Evolutionary conservation across 1,140 invertebrate species (phyloP).

Genomic region (Psilanteris sp.): DNA sequence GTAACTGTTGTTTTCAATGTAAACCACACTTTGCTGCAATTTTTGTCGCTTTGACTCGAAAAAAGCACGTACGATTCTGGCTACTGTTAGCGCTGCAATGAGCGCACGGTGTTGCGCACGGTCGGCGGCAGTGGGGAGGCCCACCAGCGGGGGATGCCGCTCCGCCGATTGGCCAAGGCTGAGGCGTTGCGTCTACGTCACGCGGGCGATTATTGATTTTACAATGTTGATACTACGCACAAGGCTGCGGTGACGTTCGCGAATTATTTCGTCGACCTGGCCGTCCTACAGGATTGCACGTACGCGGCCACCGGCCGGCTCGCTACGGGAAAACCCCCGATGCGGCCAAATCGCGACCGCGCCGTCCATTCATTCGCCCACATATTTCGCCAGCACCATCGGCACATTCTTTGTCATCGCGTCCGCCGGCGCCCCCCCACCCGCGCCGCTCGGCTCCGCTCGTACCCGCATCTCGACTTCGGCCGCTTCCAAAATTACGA

Average conservation of each 20-base stretch:
- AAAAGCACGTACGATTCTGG: constrained; percentile 26
- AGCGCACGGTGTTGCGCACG: constrained; percentile 51
- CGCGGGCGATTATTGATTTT: constrained; percentile 77
- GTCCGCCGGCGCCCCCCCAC: too few relatives aligned
- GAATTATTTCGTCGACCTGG: constrained; percentile 57
- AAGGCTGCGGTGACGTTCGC: constrained; percentile 58
- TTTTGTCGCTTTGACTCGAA: too few relatives aligned
- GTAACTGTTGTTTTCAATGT: not conserved
- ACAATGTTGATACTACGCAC: constrained; percentile 77
- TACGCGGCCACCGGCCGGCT: constrained; percentile 22
- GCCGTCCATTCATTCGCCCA: too few relatives aligned
- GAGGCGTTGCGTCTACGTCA: constrained; percentile 78
- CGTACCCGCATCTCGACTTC: too few relatives aligned
- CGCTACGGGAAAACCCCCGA: constrained; percentile 65
- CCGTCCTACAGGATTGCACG: constrained; percentile 33
- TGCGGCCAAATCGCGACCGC: constrained; percentile 37
- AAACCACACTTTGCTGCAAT: too few relatives aligned
- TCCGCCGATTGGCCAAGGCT: constrained; percentile 66
- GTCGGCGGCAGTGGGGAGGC: not conserved
- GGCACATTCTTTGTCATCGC: too few relatives aligned
- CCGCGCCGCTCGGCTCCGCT: too few relatives aligned
- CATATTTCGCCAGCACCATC: too few relatives aligned
- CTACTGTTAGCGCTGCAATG: constrained; percentile 70
- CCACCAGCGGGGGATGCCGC: constrained; percentile 13
- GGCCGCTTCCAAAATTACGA: too few relatives aligned